Evolutionary conservation across 2,888 invertebrate species (phyloP).

Genomic region (Mellilla xanthometata): DNA sequence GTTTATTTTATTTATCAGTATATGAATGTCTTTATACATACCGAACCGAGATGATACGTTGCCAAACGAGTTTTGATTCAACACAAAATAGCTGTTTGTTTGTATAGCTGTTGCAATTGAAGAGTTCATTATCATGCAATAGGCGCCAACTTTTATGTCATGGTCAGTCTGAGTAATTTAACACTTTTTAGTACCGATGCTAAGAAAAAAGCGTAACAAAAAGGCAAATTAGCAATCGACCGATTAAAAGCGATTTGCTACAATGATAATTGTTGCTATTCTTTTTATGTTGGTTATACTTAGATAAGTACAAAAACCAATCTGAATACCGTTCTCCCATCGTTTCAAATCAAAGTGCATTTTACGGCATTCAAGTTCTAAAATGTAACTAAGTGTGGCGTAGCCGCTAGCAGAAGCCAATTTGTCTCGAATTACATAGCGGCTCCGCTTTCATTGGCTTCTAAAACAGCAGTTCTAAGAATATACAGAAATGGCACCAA

Average conservation of each 20-base stretch:
- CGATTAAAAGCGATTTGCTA: too few species aligned
- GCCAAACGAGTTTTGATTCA: constrained; percentile 11
- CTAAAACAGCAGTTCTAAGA: constrained; percentile 18
- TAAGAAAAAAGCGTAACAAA: constrained; percentile 13
- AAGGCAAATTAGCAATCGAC: not conserved
- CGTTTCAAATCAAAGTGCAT: not conserved
- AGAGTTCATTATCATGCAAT: constrained; percentile 25
- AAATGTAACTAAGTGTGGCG: constrained; percentile 4
- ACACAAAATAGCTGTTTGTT: constrained; percentile 8
- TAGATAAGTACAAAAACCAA: too few species aligned
- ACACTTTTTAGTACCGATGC: constrained; percentile 12
- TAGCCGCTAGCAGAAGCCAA: constrained; percentile 13
- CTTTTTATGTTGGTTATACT: too few species aligned
- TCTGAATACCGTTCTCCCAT: too few species aligned
- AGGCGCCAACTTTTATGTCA: constrained; percentile 21
- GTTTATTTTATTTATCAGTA: not conserved
- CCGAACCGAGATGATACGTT: constrained; percentile 1
- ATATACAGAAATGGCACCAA: constrained; percentile 14
- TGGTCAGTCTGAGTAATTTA: constrained; percentile 16
- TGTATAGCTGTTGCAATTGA: constrained; percentile 12
- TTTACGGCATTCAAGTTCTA: not conserved
- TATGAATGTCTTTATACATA: not conserved
- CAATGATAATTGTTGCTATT: too few species aligned
- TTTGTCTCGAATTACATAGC: constrained; percentile 16
- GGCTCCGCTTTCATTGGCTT: constrained; percentile 7